Base-by-base conservation (phyloP, 2,888 invertebrate genomes). In the Caenorhabditis imperialis region DNA sequence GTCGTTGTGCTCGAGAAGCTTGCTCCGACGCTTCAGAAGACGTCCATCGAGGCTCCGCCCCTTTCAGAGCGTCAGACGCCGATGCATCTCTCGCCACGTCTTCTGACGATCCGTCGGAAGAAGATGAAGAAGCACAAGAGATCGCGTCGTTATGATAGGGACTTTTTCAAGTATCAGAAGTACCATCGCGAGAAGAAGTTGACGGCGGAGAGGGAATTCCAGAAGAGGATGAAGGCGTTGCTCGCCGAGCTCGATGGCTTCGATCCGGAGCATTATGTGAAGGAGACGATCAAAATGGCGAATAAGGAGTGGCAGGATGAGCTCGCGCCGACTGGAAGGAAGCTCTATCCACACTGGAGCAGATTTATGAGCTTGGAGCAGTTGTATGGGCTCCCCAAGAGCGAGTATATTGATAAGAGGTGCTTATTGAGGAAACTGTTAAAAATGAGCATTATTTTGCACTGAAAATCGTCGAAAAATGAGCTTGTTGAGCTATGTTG, bases 121-220 rank as follows among this genome's bases (percentile, higher is more conserved):
- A 86, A 86, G 65, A 86, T 86, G 85, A 84, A 84, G 77, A 86
- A 85, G 61, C 86, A 86, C 44, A 86, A 86, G 82, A 63, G 81
- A 48, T 61, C 76, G 42, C 81, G 80, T 81, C 79, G 86, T 14
- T 83, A 75, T 55, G 77, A 84, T 35, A 71, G 85, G 22, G 84
- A 85, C 61, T 86, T 76, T 72, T 85, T 83, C 78, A 86, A 86
- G 62, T 84, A 84, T 53, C 82, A 84, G 54, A 86, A 83, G 50
- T 83, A 83, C 44, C 86, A 86, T 44, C 73, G 83, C 0, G 81
- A 85, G 63, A 86, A 86, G 61, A 86, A 86, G 67, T 65, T 83
- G 42, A 62, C 81, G 75, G 83, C 85, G 7, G 86, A 86, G 44
- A 62, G 81, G n/a, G 83, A 82, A 14, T 86, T 84, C 65, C 78